Conservation (phyloP, 2,113 vertebrate species). For the Casuarius casuarius region DNA sequence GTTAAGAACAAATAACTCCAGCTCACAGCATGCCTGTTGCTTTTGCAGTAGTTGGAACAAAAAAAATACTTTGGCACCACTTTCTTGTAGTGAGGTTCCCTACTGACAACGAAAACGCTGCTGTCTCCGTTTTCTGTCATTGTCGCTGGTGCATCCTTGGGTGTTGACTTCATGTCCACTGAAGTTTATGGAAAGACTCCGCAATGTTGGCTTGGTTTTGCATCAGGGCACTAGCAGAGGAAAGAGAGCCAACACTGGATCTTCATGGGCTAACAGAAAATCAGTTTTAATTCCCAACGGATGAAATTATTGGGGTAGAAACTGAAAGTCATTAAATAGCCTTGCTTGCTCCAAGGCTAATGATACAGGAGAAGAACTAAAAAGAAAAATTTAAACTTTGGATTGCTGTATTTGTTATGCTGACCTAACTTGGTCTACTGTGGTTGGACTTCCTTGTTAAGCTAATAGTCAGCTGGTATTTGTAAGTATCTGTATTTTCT, state of each 20-base stretch:
- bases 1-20: background rate
- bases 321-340: constrained; percentile 51
- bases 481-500: background rate
- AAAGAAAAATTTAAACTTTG: background rate
- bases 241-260: constrained; percentile 33
- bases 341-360: background rate
- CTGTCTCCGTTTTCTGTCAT: background rate
- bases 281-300: constrained; percentile 74
- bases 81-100: background rate
- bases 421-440: background rate
- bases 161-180: background rate
- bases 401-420: background rate
- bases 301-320: constrained; percentile 68
- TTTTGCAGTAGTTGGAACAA: background rate
- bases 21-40: background rate
- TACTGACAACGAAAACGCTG: background rate
- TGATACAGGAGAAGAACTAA: background rate
- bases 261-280: constrained; percentile 73
- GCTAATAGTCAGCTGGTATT: background rate
- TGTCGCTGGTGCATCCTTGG: background rate
- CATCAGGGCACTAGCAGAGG: background rate
- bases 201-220: background rate
- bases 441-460: constrained; percentile 8
- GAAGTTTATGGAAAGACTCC: background rate
- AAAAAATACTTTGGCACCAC: background rate